Evolutionary conservation across 1,140 invertebrate species (phyloP).

Genomic region (Acromyrmex echinatior): DNA sequence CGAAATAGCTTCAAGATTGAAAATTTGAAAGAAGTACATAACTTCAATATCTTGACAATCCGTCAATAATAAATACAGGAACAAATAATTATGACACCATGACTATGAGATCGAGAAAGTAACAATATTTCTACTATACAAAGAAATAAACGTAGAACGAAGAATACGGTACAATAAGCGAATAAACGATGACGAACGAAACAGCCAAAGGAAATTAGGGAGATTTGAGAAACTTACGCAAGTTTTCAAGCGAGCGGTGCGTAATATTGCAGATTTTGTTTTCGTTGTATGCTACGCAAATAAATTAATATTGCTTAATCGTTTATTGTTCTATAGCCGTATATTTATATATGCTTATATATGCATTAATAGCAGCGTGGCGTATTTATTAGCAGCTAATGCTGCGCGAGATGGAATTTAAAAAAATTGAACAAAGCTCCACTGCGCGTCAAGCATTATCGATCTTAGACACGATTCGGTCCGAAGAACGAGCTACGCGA

Average conservation of each 20-base stretch:
- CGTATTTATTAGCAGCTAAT: slow-evolving; percentile 35
- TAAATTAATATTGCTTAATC: slow-evolving; percentile 74
- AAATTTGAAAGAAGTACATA: not conserved
- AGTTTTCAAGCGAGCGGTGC: not conserved
- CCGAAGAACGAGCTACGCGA: slow-evolving; percentile 34
- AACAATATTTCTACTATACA: slow-evolving; percentile 14
- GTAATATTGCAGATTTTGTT: slow-evolving; percentile 28
- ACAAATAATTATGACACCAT: slow-evolving; percentile 31
- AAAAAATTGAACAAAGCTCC: slow-evolving; percentile 34
- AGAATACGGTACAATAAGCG: not conserved
- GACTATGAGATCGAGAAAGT: not conserved
- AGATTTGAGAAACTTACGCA: not conserved
- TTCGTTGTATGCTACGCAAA: slow-evolving; percentile 52
- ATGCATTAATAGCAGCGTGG: slow-evolving; percentile 56
- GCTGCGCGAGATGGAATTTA: slow-evolving; percentile 35
- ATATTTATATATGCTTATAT: slow-evolving; percentile 47
- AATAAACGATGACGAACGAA: slow-evolving; percentile 4
- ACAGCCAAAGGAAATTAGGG: not conserved
- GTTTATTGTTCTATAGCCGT: slow-evolving; percentile 73
- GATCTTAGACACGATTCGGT: slow-evolving; percentile 37
- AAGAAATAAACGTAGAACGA: slow-evolving; percentile 8
- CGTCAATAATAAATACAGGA: slow-evolving; percentile 24
- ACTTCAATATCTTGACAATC: slow-evolving; percentile 26
- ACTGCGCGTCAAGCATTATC: slow-evolving; percentile 45
- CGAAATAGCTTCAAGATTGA: not conserved